Conservation (phyloP, 1,140 invertebrate genomes). For the Hyposmocoma kahamanoa region DNA sequence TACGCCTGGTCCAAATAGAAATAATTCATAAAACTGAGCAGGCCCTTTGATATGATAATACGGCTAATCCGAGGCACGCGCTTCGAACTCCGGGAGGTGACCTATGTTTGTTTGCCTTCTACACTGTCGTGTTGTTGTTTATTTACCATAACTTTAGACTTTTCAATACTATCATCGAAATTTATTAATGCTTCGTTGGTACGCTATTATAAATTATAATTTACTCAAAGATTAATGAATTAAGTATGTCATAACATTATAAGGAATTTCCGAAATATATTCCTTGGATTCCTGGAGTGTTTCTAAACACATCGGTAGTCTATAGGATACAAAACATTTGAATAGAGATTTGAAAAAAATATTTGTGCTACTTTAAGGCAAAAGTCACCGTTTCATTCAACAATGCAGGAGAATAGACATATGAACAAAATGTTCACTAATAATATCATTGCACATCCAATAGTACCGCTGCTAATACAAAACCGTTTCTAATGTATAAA, state of each 20-base stretch:
- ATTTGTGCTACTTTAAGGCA: no score
- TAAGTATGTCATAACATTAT: slow-evolving; percentile 48
- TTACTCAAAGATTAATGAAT: slow-evolving; percentile 54
- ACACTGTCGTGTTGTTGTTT: slow-evolving; percentile 35
- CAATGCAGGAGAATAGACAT: no score
- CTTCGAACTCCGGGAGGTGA: slow-evolving; percentile 34
- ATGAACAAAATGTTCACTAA: no score
- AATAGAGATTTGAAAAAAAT: no score
- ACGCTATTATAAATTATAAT: slow-evolving; percentile 54
- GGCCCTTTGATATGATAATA: slow-evolving; percentile 68
- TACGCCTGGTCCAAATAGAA: slow-evolving; percentile 39
- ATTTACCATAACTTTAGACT: slow-evolving; percentile 44
- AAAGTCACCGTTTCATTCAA: no score
- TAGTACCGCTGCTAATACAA: no score
- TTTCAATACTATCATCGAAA: slow-evolving; percentile 45
- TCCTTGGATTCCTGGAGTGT: slow-evolving; percentile 36
- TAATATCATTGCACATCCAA: no score
- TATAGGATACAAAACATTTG: no score
- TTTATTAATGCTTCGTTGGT: slow-evolving; percentile 46
- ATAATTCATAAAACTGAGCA: slow-evolving; percentile 60
- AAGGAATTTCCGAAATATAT: slow-evolving; percentile 33
- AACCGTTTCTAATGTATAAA: no score
- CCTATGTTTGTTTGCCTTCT: slow-evolving; percentile 37
- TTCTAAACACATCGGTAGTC: no score
- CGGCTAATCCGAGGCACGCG: slow-evolving; percentile 60